Evolutionary conservation across 2,113 vertebrate genomes (phyloP).

Genomic region (Eira barbara): DNA sequence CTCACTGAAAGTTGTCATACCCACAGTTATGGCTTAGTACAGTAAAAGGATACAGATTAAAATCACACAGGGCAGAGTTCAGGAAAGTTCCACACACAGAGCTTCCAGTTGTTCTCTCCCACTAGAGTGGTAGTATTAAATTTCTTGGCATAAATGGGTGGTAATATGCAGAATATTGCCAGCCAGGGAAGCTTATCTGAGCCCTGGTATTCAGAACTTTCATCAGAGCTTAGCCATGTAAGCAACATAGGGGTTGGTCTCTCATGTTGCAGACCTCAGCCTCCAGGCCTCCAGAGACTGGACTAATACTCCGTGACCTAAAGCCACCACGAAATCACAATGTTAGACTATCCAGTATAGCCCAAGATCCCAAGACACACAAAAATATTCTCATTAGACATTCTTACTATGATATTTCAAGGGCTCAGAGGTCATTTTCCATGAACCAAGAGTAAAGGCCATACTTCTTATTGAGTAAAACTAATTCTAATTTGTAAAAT

Average conservation of each 20-base stretch:
- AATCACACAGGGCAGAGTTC: not conserved
- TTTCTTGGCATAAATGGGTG: not conserved
- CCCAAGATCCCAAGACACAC: not conserved
- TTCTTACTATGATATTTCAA: not conserved
- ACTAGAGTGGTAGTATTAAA: not conserved
- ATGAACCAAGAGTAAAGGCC: not conserved
- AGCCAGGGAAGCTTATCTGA: not conserved
- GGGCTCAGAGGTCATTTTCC: not conserved
- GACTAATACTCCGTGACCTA: not conserved
- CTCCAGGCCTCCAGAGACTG: not conserved
- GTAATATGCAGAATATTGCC: not conserved
- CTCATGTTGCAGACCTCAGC: not conserved
- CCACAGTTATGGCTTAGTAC: not conserved
- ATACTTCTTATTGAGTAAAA: not conserved
- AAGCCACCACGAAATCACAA: not conserved
- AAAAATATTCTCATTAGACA: not conserved
- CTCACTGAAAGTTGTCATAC: not conserved
- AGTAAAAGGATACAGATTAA: not conserved
- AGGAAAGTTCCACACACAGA: not conserved
- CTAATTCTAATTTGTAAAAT: not conserved
- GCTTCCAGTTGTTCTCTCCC: not conserved
- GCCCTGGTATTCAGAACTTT: not conserved
- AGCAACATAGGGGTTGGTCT: not conserved
- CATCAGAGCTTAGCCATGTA: not conserved
- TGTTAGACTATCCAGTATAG: not conserved